Percentiles rank a stretch among this genome's conserved stretches.
Conservation (phyloP, 1,140 invertebrate species). For the Coptotermes formosanus region DNA sequence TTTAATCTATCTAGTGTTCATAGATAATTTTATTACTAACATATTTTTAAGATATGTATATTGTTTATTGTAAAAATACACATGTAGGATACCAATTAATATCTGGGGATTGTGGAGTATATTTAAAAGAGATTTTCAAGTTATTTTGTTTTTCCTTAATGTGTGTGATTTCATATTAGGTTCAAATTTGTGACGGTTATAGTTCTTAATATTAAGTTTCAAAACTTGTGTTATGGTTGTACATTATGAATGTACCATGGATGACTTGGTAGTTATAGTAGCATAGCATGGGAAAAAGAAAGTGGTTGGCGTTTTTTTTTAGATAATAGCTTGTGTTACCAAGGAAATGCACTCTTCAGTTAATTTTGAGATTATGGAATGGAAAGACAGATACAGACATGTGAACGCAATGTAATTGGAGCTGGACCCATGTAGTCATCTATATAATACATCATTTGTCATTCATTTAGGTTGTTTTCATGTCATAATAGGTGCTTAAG, state of each 20-base stretch:
- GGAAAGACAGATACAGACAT: background rate
- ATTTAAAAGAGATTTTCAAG: constrained; percentile 15
- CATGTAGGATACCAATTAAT: background rate
- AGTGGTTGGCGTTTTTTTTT: background rate
- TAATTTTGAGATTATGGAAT: background rate
- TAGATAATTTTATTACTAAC: constrained; percentile 17
- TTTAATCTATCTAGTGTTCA: constrained; percentile 5
- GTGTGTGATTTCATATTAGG: constrained; percentile 3
- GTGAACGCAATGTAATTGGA: background rate
- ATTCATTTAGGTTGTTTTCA: too few relatives aligned
- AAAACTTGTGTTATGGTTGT: background rate
- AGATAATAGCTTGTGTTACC: constrained; percentile 10
- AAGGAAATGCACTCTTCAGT: background rate
- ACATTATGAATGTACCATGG: constrained; percentile 1
- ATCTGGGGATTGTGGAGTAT: constrained; percentile 10
- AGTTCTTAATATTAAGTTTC: background rate
- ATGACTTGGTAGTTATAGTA: background rate
- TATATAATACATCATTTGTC: too few relatives aligned
- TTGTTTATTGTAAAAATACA: constrained; percentile 10
- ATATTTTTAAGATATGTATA: constrained; percentile 20
- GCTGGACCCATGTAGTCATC: background rate
- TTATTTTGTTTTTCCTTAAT: background rate
- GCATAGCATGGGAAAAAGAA: background rate
- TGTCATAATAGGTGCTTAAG: too few relatives aligned
- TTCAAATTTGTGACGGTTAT: background rate